Evolutionary conservation across 2,113 vertebrate species (phyloP).

Genomic region (Anhinga rufa): DNA sequence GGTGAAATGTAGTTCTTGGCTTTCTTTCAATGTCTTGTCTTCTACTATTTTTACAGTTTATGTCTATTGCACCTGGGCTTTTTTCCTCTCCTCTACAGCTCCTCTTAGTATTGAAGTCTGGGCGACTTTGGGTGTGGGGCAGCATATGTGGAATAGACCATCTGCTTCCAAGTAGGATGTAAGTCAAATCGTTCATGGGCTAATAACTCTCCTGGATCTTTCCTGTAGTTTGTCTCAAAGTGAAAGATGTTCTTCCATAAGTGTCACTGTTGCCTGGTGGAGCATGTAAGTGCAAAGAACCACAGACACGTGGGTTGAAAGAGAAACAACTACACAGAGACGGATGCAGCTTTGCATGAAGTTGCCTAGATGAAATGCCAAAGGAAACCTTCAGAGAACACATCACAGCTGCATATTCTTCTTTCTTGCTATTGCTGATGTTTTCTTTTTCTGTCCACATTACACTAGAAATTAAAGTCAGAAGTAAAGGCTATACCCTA

Average conservation of each 20-base stretch:
- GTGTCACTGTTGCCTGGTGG: neutral
- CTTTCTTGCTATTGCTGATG: neutral
- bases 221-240: neutral
- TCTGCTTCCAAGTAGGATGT: neutral
- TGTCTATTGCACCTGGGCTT: neutral
- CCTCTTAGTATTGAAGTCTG: neutral
- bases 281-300: neutral
- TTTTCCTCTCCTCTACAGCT: neutral
- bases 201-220: neutral
- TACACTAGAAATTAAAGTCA: neutral
- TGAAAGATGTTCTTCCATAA: neutral
- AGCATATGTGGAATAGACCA: neutral
- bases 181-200: neutral
- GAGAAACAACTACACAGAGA: neutral
- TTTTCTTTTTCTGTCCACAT: neutral
- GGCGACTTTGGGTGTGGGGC: neutral
- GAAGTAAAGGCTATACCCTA: neutral
- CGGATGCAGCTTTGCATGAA: neutral
- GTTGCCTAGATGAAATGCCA: neutral
- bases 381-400: neutral
- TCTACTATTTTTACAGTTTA: neutral
- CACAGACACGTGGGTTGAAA: neutral
- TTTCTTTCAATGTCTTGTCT: neutral
- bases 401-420: neutral
- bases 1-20: neutral